A percentile compares a stretch with the other conserved stretches of the same genome.
Evolutionary conservation across 2,888 invertebrate species (phyloP).

Genomic region (Branchipolynoe longqiensis): DNA sequence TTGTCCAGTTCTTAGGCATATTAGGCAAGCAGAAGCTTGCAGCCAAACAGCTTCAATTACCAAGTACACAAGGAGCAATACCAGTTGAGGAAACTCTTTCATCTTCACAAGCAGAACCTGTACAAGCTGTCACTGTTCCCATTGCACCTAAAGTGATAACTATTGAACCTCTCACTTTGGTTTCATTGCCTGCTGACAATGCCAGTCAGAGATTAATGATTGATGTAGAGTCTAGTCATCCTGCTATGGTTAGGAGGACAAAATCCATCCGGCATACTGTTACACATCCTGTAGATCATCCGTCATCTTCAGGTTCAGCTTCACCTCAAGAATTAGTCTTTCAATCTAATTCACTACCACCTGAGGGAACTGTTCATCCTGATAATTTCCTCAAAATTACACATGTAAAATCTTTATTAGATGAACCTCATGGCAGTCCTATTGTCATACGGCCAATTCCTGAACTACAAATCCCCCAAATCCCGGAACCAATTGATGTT

Average conservation of each 20-base stretch:
- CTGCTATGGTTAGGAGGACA: background rate
- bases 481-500: too few relatives aligned
- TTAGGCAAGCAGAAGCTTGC: slow-evolving; percentile 19
- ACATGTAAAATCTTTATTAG: too few relatives aligned
- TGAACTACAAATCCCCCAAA: too few relatives aligned
- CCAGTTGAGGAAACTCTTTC: background rate
- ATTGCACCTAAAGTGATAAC: background rate
- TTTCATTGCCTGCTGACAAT: background rate
- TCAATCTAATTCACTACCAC: too few relatives aligned
- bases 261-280: background rate
- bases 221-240: background rate
- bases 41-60: background rate
- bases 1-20: background rate
- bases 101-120: background rate
- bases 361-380: too few relatives aligned
- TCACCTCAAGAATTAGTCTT: too few relatives aligned
- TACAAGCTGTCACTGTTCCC: background rate
- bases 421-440: too few relatives aligned
- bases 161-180: background rate
- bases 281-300: too few relatives aligned
- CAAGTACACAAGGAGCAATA: background rate
- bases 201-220: background rate
- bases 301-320: too few relatives aligned
- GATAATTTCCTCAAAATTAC: too few relatives aligned
- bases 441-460: too few relatives aligned